phyloP scores from a whole-genome alignment of 1,140 invertebrate species.

The Drosophila ercepeae region DNA sequence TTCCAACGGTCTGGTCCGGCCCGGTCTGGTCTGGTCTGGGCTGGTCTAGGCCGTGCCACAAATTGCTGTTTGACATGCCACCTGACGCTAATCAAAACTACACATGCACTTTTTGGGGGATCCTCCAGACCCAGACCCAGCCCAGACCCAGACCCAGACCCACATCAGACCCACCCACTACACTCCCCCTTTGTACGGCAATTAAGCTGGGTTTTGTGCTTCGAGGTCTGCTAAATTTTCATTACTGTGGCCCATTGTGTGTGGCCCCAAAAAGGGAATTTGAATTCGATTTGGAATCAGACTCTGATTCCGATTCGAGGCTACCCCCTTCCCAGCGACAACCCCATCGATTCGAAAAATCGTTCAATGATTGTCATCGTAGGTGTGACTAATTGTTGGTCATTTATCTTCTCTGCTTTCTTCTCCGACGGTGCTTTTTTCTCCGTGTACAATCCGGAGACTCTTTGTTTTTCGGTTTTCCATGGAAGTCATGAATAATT shows the following conservation, averaged over 20 bases:
- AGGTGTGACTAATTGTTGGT: constrained; percentile 82
- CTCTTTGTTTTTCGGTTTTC: constrained; percentile 50
- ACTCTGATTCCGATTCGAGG: too few relatives aligned
- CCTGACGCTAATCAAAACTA: constrained; percentile 76
- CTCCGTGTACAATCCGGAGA: constrained; percentile 1
- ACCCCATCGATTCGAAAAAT: constrained; percentile 58
- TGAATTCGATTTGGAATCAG: constrained; percentile 41
- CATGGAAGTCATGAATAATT: constrained; percentile 77
- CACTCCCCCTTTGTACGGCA: constrained; percentile 26
- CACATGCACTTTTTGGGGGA: constrained; percentile 38
- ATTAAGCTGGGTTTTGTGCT: constrained; percentile 51
- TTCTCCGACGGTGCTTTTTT: constrained; percentile 33
- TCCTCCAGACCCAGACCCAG: not conserved
- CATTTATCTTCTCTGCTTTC: constrained; percentile 74
- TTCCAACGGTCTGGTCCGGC: not conserved
- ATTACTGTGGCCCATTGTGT: constrained; percentile 67
- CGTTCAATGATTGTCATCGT: constrained; percentile 78
- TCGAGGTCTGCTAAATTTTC: constrained; percentile 52
- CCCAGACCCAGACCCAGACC: too few relatives aligned
- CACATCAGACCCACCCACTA: not conserved
- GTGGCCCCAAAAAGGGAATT: constrained; percentile 7
- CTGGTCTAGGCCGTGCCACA: constrained; percentile 31
- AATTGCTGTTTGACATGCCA: constrained; percentile 81
- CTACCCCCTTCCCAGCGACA: not conserved
- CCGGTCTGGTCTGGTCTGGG: not conserved